Base-by-base conservation (phyloP, 2,888 invertebrate species). In the Smittia sp. region DNA sequence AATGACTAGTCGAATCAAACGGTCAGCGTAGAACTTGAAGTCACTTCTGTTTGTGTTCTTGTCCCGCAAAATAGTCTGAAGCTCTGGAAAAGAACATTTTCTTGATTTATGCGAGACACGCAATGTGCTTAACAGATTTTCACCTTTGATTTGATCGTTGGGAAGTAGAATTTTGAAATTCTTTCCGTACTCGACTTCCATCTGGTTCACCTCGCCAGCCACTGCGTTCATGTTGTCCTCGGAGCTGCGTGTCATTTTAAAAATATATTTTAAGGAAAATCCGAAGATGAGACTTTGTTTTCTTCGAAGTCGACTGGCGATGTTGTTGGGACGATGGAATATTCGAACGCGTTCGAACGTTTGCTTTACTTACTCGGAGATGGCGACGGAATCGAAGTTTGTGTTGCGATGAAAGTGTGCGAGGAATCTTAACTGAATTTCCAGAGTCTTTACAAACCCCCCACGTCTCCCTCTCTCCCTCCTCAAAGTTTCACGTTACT, bases 11-110 rank as follows among this genome's bases (percentile, higher is more conserved):
- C 99, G 89, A 79, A 99, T 99, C 82, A 99, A 84, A 76, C 99
- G 90, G 82, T 99, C 99, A 0, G 98, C 98, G 82, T 95, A 98
- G 83, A 99, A 99, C 81, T 98, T 97, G 81, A 99, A 99, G 83
- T 99, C 98, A 84, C 93, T 95, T 77, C 96, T 86, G 1, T 90
- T 85, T 24, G 97, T 98, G 78, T 92, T 93, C 81, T 90, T 93
- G 83, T 94, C 94, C 32, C 94, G 85, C 68, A 94, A 85, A 78
- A 94, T 94, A 6, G 94, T 94, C 80, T 94, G 91, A 73, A 94
- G 81, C 80, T 94, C 94, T 72, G 39, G 18, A 38, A 72, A 25
- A 18, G 4, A 20, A 78, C 89, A 6, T 3, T 6, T 32, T 32
- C 9, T 2, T 46, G 13, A 46, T 11, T 3, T 46, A 15, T 6